These are phyloP conservation scores for Cenopis cana DNA, from an alignment of 2,888 invertebrate species.

Conservation along the genomic window DNA sequence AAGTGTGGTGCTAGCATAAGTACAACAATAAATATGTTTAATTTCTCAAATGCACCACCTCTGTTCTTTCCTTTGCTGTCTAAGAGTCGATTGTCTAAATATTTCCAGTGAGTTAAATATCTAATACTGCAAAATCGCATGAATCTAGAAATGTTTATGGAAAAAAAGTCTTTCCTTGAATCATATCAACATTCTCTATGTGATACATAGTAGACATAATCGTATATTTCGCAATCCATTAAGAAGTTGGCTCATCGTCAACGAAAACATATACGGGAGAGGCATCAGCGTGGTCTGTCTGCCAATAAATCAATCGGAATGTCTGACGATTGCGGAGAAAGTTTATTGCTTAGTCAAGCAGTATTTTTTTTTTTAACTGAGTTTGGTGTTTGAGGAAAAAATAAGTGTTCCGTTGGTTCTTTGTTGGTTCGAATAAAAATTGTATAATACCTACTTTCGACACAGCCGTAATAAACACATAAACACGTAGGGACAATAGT, in stretches of 20 bases:
- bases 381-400: neutral
- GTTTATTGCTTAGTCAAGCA: conserved; percentile 63
- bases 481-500: neutral
- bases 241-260: conserved; percentile 52
- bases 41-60: no score
- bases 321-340: conserved; percentile 61
- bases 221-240: conserved; percentile 37
- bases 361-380: conserved; percentile 56
- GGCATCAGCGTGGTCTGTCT: conserved; percentile 53
- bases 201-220: conserved; percentile 11
- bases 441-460: neutral
- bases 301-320: conserved; percentile 64
- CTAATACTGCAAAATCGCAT: neutral
- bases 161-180: neutral
- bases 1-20: no score
- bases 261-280: conserved; percentile 37
- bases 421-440: neutral
- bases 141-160: neutral
- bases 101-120: no score
- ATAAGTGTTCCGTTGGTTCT: neutral
- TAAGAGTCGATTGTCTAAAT: no score
- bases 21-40: neutral
- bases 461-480: neutral
- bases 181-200: neutral
- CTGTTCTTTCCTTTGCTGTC: no score